Percentiles rank a stretch among this genome's conserved stretches.
These are phyloP conservation scores for Cephonodes hylas DNA, from an alignment of 2,888 invertebrate genomes.

Conservation along the genomic window DNA sequence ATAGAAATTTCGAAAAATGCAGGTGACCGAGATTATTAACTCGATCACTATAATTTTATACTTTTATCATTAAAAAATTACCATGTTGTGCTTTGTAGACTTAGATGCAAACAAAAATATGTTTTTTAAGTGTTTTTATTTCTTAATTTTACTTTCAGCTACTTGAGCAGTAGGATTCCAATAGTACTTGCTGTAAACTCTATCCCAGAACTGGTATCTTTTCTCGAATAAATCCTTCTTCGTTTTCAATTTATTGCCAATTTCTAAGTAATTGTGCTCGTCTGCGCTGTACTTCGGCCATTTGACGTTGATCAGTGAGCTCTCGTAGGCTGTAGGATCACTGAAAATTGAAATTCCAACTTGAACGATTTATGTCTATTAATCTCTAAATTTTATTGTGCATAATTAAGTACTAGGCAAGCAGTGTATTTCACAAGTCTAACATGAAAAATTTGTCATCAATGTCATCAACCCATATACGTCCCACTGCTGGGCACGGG, in stretches of 20 bases:
- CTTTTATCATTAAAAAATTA: too few relatives aligned
- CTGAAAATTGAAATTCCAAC: conserved; percentile 43
- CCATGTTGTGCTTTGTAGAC: too few relatives aligned
- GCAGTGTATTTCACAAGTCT: too few relatives aligned
- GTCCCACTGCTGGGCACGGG: too few relatives aligned
- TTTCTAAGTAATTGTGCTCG: conserved; percentile 55
- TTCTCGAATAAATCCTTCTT: conserved; percentile 52
- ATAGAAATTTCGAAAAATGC: too few relatives aligned
- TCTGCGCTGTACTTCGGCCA: conserved; percentile 57
- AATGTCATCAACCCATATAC: too few relatives aligned
- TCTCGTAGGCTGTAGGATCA: conserved; percentile 66
- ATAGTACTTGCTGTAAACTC: conserved; percentile 58
- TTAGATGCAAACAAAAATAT: too few relatives aligned
- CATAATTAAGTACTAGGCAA: not conserved
- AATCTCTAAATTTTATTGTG: not conserved
- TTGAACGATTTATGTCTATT: conserved; percentile 1
- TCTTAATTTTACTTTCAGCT: not conserved
- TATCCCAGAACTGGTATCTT: conserved; percentile 59
- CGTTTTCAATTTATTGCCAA: conserved; percentile 47
- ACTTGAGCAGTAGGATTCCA: conserved; percentile 52
- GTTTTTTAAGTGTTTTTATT: not conserved
- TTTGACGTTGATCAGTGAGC: conserved; percentile 47
- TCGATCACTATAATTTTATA: too few relatives aligned
- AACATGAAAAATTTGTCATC: too few relatives aligned
- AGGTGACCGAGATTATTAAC: too few relatives aligned